A percentile compares a stretch with the other conserved stretches of the same genome.
These are phyloP conservation scores for Anolis sagrei DNA, from an alignment of 2,113 vertebrate species.

Conservation along the genomic window DNA sequence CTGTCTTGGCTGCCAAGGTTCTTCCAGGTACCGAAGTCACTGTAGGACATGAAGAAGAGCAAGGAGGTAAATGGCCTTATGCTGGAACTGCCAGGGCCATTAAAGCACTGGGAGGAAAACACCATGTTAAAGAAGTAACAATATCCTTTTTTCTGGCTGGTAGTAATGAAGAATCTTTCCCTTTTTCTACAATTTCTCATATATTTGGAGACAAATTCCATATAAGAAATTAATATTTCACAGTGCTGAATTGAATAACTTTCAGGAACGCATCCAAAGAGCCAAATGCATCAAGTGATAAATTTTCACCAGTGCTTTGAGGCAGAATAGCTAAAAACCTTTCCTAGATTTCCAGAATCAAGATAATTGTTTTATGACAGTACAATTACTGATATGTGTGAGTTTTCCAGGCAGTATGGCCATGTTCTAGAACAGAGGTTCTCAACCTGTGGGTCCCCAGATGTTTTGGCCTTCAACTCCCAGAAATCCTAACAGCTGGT, in stretches of 20 bases:
- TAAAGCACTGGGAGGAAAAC: conserved; percentile 84
- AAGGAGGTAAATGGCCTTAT: conserved; percentile 87
- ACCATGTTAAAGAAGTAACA: conserved; percentile 82
- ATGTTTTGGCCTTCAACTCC: too few relatives aligned
- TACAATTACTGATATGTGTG: background rate
- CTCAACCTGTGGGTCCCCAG: too few relatives aligned
- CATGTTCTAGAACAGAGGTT: too few relatives aligned
- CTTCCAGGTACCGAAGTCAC: conserved; percentile 85
- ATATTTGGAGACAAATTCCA: background rate
- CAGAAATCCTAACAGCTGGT: too few relatives aligned
- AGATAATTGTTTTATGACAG: background rate
- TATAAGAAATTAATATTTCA: background rate
- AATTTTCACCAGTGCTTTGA: background rate
- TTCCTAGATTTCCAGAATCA: background rate
- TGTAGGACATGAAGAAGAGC: conserved; percentile 86
- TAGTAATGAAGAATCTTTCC: background rate
- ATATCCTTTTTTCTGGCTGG: conserved; percentile 82
- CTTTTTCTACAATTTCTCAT: background rate
- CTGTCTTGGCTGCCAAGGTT: conserved; percentile 86
- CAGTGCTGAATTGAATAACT: background rate
- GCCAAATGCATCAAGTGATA: background rate
- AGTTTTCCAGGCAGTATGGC: too few relatives aligned
- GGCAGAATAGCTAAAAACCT: background rate
- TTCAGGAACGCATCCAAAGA: background rate
- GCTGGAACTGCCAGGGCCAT: conserved; percentile 84